Percentiles rank a stretch among this genome's conserved stretches.
Evolutionary conservation across 2,797 vertebrate genomes (phyloP).

Genomic region (Sus cebifrons): DNA sequence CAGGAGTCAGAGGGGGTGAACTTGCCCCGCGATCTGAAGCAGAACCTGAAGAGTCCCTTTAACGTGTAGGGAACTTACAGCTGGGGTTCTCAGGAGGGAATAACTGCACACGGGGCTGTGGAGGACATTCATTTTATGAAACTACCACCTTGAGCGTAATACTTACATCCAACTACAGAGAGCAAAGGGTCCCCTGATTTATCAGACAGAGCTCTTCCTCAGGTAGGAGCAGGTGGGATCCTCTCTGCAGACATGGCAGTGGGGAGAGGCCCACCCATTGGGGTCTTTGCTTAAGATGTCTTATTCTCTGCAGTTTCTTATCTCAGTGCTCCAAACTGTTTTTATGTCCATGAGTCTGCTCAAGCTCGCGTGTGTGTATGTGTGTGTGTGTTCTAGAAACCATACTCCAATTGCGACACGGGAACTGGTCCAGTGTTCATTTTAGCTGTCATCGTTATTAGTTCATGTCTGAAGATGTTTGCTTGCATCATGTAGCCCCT

Average conservation of each 20-base stretch:
- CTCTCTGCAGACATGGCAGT: fast-evolving
- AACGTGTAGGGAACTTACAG: not conserved
- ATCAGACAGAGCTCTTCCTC: not conserved
- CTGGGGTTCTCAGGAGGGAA: not conserved
- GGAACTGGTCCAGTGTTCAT: not conserved
- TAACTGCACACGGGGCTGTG: not conserved
- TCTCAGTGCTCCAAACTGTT: not conserved
- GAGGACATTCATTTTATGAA: not conserved
- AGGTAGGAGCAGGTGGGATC: not conserved
- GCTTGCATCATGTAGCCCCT: not conserved
- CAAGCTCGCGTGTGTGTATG: not conserved
- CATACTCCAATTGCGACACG: not conserved
- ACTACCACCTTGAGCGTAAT: not conserved
- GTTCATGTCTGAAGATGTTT: not conserved
- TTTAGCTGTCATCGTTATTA: not conserved
- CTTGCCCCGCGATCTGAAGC: not conserved
- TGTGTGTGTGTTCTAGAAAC: not conserved
- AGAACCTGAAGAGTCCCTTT: not conserved
- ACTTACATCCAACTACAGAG: not conserved
- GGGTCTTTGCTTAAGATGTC: not conserved
- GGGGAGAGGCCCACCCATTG: fast-evolving
- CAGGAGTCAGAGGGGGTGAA: fast-evolving
- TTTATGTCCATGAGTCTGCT: not conserved
- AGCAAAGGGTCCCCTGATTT: not conserved
- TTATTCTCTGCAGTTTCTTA: not conserved